Base-by-base conservation (phyloP, 2,113 vertebrate genomes). In the Crotalus viridis region DNA sequence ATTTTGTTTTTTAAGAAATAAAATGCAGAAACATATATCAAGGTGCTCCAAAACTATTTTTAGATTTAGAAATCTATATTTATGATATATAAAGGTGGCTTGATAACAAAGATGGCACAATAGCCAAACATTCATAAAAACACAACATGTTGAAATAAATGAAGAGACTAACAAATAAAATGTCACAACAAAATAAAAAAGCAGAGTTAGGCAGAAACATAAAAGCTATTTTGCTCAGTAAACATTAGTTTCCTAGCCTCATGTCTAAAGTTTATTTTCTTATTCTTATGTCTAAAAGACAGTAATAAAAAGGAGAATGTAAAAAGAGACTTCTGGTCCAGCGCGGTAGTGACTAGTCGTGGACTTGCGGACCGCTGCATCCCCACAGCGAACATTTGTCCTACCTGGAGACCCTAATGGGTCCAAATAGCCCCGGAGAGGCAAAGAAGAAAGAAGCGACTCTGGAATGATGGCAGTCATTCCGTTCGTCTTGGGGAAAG, bases 1-100 rank as follows among this genome's bases (percentile, higher is more conserved):
- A 87, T 94, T 48, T 81, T 93, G 2, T 55, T 93, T 93, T 10
- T 86, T 9, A 51, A 12, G 39, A 86, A 86, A 43, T 21, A 61
- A 81, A 39, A 9, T 28, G 28, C 19, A 90, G 56, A 54, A 64
- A 86, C 2, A 15, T 54, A 13, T 89, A 85, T 85, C 54, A 48
- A 48, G 33, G n/a, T 92, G 81, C 6, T 43, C 56, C 56, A 87
- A 13, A 64, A 43, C 56, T 21, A 28, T 89, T 92, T 87, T 21
- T 5, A 61, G 43, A 33, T 13, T 55, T 81, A 74, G 28, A 89
- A 24, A 54, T 74, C 52, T 54, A 0, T 57, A 59, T 39, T 56
- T 21, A 43, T 87, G 10, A 51, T 26, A 12, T 22, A 28, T 21
- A n/a, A 88, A 92, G n/a, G 51, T 52, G 59, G 59, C 10, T 92